These are phyloP conservation scores for Contarinia nasturtii DNA, from an alignment of 1,140 invertebrate genomes.

Conservation along the genomic window DNA sequence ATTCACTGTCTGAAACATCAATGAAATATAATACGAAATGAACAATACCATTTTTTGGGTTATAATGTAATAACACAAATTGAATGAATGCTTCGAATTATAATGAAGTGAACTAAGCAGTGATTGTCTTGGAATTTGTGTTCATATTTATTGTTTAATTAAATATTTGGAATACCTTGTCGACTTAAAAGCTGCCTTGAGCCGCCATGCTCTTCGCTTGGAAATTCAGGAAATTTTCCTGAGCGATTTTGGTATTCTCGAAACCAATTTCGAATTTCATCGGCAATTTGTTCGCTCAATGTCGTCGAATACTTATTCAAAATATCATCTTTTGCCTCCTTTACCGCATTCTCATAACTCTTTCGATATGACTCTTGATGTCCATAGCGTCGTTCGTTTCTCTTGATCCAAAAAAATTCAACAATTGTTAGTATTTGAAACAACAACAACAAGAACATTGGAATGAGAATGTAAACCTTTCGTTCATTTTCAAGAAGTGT, in stretches of 20 bases:
- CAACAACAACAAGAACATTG: too few species aligned
- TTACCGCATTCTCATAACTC: slow-evolving; percentile 37
- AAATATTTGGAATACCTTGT: slow-evolving; percentile 27
- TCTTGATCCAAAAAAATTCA: too few species aligned
- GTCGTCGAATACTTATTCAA: slow-evolving; percentile 37
- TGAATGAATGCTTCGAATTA: too few species aligned
- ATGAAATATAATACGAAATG: not conserved
- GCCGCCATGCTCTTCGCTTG: slow-evolving; percentile 74
- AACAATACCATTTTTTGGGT: slow-evolving; percentile 1
- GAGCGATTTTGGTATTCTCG: slow-evolving; percentile 55
- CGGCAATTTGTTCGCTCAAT: slow-evolving; percentile 63
- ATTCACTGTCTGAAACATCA: slow-evolving; percentile 45
- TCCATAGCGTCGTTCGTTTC: slow-evolving; percentile 25
- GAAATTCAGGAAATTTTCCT: slow-evolving; percentile 78
- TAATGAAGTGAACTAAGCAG: too few species aligned
- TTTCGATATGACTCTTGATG: slow-evolving; percentile 37
- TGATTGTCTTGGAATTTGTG: too few species aligned
- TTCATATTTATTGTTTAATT: too few species aligned
- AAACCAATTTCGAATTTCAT: slow-evolving; percentile 73
- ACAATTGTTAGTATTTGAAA: too few species aligned
- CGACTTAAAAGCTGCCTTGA: slow-evolving; percentile 63
- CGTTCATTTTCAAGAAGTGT: too few species aligned
- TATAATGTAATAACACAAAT: not conserved
- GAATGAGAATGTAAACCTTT: too few species aligned
- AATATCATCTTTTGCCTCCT: slow-evolving; percentile 35